These are phyloP conservation scores for Perdix hodgsoniae DNA, from an alignment of 2,797 vertebrate genomes.

Conservation along the genomic window DNA sequence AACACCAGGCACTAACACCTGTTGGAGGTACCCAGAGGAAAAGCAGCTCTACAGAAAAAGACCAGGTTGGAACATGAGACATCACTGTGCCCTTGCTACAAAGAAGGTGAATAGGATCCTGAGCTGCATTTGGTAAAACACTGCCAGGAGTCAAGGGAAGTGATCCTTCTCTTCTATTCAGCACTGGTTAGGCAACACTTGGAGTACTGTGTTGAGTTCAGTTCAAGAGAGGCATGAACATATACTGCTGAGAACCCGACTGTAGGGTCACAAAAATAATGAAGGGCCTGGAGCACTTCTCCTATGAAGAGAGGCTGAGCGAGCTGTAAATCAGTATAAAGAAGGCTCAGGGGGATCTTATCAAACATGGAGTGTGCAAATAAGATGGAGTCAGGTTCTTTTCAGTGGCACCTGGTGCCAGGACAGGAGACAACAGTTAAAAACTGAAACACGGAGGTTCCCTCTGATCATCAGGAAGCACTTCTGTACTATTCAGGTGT, in stretches of 20 bases:
- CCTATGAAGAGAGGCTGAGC: not conserved
- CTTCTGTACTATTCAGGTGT: not conserved
- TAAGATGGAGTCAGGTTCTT: not conserved
- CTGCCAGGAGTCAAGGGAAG: not conserved
- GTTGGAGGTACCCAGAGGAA: not conserved
- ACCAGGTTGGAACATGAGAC: not conserved
- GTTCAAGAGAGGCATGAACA: not conserved
- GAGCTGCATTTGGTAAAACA: not conserved
- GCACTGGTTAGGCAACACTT: not conserved
- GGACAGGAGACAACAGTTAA: not conserved
- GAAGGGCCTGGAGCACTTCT: not conserved
- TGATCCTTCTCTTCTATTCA: not conserved
- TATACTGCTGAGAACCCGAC: not conserved
- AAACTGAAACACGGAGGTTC: not conserved
- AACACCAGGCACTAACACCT: not conserved
- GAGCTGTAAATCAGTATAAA: not conserved
- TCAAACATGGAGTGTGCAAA: not conserved
- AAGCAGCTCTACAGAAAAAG: not conserved
- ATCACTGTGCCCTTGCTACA: not conserved
- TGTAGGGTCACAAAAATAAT: not conserved
- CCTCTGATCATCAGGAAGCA: not conserved
- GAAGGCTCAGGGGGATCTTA: not conserved
- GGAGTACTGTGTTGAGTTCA: not conserved
- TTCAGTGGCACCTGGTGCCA: not conserved
- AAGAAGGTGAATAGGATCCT: not conserved